phyloP scores from a whole-genome alignment of 2,797 vertebrate genomes.

The Smutsia temminckii region DNA sequence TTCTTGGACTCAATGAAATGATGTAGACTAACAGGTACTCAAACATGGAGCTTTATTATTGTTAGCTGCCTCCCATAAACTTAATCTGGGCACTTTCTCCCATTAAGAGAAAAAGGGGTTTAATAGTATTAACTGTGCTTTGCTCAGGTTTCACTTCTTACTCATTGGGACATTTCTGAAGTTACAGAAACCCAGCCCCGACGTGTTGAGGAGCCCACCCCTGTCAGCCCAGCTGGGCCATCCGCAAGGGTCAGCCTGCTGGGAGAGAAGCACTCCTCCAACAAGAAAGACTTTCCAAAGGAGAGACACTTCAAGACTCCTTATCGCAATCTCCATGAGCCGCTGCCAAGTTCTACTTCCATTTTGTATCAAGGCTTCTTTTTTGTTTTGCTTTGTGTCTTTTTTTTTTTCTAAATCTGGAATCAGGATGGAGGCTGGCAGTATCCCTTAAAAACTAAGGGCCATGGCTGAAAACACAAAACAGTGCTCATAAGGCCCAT shows the following conservation, averaged over 20 bases:
- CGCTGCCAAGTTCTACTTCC: conserved; percentile 14
- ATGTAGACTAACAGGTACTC: not conserved
- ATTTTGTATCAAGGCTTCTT: conserved; percentile 34
- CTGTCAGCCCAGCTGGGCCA: not conserved
- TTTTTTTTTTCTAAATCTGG: conserved; percentile 40
- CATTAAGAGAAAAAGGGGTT: not conserved
- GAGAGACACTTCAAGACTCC: not conserved
- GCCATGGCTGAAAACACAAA: conserved; percentile 67
- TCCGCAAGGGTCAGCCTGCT: not conserved
- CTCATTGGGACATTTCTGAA: not conserved
- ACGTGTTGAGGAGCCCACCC: not conserved
- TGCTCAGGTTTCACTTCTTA: not conserved
- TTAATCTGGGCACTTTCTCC: not conserved
- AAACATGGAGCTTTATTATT: not conserved
- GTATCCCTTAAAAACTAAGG: conserved; percentile 70
- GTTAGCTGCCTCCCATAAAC: not conserved
- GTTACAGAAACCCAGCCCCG: not conserved
- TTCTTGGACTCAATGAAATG: not conserved
- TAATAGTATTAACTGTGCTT: not conserved
- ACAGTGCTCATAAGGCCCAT: conserved; percentile 59
- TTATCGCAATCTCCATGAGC: not conserved
- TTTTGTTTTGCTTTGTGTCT: not conserved
- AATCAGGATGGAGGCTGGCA: conserved; percentile 65
- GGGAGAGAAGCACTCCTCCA: conserved; percentile 40
- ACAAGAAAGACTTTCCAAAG: not conserved